phyloP scores from a whole-genome alignment of 2,888 invertebrate genomes.

The Ligdia adustata region DNA sequence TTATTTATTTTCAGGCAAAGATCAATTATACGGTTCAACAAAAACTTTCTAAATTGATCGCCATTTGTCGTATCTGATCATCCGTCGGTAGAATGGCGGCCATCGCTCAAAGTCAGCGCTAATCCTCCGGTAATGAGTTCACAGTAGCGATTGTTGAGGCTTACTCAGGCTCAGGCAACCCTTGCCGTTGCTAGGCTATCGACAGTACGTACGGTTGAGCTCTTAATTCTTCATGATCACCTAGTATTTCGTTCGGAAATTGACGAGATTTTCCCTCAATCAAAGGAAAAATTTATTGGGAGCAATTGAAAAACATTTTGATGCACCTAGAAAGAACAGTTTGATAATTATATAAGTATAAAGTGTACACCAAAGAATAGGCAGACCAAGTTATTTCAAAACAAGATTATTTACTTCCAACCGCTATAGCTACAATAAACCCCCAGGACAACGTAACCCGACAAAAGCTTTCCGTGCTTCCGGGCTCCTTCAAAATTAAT shows the following conservation, averaged over 20 bases:
- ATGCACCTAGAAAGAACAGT: too few species aligned
- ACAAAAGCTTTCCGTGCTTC: constrained; percentile 25
- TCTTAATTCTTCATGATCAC: constrained; percentile 18
- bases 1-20: background rate
- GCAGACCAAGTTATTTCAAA: constrained; percentile 5
- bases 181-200: constrained; percentile 32
- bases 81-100: constrained; percentile 51
- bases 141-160: constrained; percentile 69
- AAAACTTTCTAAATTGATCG: constrained; percentile 60
- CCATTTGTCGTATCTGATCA: constrained; percentile 59
- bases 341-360: too few species aligned
- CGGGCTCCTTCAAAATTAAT: constrained; percentile 27
- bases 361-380: constrained; percentile 8
- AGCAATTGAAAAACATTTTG: too few species aligned
- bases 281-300: too few species aligned
- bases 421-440: constrained; percentile 10
- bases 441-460: constrained; percentile 14
- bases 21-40: constrained; percentile 10
- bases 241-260: constrained; percentile 9
- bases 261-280: background rate
- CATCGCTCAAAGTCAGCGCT: constrained; percentile 76
- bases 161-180: constrained; percentile 46
- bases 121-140: constrained; percentile 77
- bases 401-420: constrained; percentile 3
- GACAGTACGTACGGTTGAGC: constrained; percentile 11